phyloP scores from a whole-genome alignment of 2,113 vertebrate genomes.

The Ginglymostoma cirratum region DNA sequence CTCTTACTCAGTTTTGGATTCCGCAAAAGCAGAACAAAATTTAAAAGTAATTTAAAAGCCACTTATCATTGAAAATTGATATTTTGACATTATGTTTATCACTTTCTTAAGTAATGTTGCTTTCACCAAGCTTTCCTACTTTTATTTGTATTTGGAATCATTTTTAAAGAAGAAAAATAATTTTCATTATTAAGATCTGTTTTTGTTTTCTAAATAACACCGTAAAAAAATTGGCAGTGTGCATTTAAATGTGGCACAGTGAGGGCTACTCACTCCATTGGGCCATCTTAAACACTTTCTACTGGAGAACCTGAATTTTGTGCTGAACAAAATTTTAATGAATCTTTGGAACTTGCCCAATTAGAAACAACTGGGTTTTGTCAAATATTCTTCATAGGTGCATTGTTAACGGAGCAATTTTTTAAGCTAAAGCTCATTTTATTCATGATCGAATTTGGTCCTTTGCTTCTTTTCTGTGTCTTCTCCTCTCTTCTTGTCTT shows the following conservation, averaged over 20 bases:
- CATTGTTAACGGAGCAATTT: background rate
- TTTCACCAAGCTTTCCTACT: background rate
- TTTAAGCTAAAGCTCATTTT: background rate
- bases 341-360: background rate
- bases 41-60: background rate
- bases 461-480: background rate
- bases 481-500: background rate
- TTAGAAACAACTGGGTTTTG: background rate
- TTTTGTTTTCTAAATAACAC: background rate
- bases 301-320: background rate
- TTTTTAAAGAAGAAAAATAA: background rate
- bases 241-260: background rate
- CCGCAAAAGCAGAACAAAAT: background rate
- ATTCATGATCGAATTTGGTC: background rate
- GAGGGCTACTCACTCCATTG: background rate
- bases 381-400: background rate
- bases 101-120: background rate
- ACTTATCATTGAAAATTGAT: background rate
- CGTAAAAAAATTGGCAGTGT: background rate
- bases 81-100: background rate
- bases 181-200: background rate
- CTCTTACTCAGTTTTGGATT: background rate
- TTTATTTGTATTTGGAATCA: background rate
- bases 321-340: background rate
- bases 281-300: background rate